These are phyloP conservation scores for Gadus macrocephalus DNA, from an alignment of 2,113 vertebrate genomes.

Conservation along the genomic window DNA sequence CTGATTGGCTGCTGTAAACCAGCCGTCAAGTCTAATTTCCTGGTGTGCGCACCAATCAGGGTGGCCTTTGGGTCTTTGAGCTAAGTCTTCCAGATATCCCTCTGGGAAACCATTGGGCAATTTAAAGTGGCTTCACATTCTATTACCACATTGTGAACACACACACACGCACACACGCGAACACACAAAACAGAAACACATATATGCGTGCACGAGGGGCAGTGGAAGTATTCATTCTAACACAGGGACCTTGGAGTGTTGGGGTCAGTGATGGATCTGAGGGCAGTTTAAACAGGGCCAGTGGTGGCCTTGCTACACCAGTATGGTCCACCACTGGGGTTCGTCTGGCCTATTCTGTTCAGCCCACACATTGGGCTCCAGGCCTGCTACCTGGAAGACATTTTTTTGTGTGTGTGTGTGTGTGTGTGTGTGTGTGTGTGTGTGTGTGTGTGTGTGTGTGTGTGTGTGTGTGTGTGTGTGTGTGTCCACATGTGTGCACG, in stretches of 20 bases:
- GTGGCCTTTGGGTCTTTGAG: constrained; percentile 52
- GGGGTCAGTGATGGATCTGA: constrained; percentile 66
- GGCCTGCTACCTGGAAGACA: constrained; percentile 28
- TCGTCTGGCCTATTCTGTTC: constrained; percentile 58
- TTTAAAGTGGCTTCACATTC: constrained; percentile 47
- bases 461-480: too few species aligned
- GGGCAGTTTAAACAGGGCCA: constrained; percentile 54
- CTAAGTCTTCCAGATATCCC: constrained; percentile 46
- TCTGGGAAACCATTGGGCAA: constrained; percentile 33
- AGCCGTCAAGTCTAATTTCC: constrained; percentile 66
- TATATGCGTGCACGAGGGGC: constrained; percentile 10
- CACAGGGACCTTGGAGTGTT: constrained; percentile 48
- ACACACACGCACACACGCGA: constrained; percentile 14
- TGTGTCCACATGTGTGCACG: too few species aligned
- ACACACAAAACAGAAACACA: not conserved
- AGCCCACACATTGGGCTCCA: constrained; percentile 53
- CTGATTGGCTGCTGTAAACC: constrained; percentile 50
- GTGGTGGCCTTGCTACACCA: constrained; percentile 36
- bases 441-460: too few species aligned
- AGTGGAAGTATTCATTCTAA: constrained; percentile 46
- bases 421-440: not conserved
- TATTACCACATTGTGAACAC: constrained; percentile 15
- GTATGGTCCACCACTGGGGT: constrained; percentile 56
- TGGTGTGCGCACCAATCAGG: constrained; percentile 51
- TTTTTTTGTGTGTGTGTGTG: constrained; percentile 23